Percentiles rank a stretch among this genome's conserved stretches.
phyloP scores from a whole-genome alignment of 2,888 invertebrate genomes.

The Cactoblastis cactorum region DNA sequence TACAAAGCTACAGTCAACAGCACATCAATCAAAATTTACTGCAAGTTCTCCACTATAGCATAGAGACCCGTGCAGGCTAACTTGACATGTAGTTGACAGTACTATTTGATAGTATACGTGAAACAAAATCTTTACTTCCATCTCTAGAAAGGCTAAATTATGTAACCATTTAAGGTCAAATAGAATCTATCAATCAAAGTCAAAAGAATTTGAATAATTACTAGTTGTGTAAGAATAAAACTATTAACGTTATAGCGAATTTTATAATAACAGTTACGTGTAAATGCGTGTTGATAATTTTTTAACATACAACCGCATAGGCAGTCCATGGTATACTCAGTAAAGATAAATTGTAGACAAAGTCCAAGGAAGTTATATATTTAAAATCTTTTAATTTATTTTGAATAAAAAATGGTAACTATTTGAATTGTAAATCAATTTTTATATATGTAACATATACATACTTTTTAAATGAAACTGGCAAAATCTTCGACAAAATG shows the following conservation, averaged over 20 bases:
- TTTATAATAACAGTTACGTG: slow-evolving; percentile 7
- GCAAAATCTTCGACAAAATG: too few species aligned
- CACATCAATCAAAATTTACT: too few species aligned
- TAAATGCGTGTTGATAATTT: slow-evolving; percentile 14
- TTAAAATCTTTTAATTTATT: too few species aligned
- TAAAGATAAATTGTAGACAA: background rate
- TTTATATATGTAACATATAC: too few species aligned
- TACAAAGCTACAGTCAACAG: too few species aligned
- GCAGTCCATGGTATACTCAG: background rate
- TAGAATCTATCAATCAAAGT: background rate
- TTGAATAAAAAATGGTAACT: too few species aligned
- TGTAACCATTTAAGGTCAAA: background rate
- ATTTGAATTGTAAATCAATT: too few species aligned
- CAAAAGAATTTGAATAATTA: background rate
- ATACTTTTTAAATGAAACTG: too few species aligned
- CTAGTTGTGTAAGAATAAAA: slow-evolving; percentile 1
- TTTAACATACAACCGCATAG: background rate
- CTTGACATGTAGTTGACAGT: too few species aligned
- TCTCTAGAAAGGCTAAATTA: background rate
- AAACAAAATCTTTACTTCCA: background rate
- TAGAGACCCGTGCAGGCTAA: too few species aligned
- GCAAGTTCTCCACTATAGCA: too few species aligned
- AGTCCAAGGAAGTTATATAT: too few species aligned
- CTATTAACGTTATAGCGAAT: slow-evolving; percentile 7
- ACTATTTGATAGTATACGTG: background rate